Evolutionary conservation across 2,113 vertebrate species (phyloP).

Genomic region (Alethe diademata): DNA sequence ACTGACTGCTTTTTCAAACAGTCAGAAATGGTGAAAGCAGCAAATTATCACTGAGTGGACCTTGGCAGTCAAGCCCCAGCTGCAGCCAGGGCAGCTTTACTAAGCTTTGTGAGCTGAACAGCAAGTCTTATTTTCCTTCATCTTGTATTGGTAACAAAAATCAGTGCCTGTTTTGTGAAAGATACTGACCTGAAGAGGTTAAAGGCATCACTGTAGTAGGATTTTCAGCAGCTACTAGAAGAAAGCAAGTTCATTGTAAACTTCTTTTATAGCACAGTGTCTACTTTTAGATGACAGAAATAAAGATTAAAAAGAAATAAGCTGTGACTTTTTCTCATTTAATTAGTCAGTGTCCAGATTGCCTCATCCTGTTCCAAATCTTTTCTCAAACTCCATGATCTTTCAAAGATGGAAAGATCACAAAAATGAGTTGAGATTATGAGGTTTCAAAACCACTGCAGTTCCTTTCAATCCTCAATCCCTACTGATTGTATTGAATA

Average conservation of each 20-base stretch:
- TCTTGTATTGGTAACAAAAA: not conserved
- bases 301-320: not conserved
- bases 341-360: not conserved
- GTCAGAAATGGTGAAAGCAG: not conserved
- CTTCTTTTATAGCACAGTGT: not conserved
- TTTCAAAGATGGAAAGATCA: not conserved
- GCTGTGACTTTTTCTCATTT: not conserved
- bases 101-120: not conserved
- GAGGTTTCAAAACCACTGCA: not conserved
- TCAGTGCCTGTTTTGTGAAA: not conserved
- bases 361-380: not conserved
- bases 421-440: not conserved
- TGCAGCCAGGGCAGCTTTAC: not conserved
- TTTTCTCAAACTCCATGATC: not conserved
- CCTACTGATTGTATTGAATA: not conserved
- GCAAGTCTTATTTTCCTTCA: not conserved
- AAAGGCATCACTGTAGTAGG: not conserved
- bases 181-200: not conserved
- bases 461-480: not conserved
- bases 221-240: not conserved
- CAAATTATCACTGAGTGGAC: not conserved
- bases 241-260: not conserved
- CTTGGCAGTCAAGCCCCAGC: not conserved
- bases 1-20: not conserved
- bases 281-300: not conserved